A percentile compares a stretch with the other conserved stretches of the same genome.
Evolutionary conservation across 2,113 vertebrate genomes (phyloP).

Genomic region (Bubo blakistoni): DNA sequence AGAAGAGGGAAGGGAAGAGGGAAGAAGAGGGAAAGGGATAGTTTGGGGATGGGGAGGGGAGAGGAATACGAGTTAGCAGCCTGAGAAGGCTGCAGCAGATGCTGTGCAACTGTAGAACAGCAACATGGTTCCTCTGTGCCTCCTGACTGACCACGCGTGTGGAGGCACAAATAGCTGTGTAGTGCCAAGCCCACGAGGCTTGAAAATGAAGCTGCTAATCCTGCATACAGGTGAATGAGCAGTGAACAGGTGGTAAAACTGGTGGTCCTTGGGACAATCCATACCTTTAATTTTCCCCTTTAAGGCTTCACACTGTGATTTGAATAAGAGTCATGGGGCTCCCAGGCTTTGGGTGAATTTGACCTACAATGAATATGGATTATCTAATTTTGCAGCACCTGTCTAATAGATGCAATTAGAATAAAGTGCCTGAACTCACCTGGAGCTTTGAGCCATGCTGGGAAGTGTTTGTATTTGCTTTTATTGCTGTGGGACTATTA

Average conservation of each 20-base stretch:
- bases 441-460: not conserved
- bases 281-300: not conserved
- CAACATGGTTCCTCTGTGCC: fast-evolving
- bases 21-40: no score
- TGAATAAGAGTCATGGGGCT: not conserved
- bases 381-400: not conserved
- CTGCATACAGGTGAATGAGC: not conserved
- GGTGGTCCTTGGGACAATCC: no score
- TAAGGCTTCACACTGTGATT: not conserved
- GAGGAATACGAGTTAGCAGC: not conserved
- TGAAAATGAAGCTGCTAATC: not conserved
- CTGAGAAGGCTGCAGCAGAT: not conserved
- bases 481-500: not conserved
- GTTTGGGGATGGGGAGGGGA: not conserved
- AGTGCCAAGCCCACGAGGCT: fast-evolving
- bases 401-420: not conserved
- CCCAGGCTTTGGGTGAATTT: not conserved
- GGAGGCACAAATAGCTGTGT: not conserved
- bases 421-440: not conserved
- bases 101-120: no score
- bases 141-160: fast-evolving
- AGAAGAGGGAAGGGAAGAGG: no score
- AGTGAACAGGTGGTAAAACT: not conserved
- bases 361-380: not conserved
- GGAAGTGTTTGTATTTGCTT: not conserved